Evolutionary conservation across 2,888 invertebrate genomes (phyloP), one percentile per base, ranked within the genome.

Genomic region (Cephus pygmeus): DNA sequence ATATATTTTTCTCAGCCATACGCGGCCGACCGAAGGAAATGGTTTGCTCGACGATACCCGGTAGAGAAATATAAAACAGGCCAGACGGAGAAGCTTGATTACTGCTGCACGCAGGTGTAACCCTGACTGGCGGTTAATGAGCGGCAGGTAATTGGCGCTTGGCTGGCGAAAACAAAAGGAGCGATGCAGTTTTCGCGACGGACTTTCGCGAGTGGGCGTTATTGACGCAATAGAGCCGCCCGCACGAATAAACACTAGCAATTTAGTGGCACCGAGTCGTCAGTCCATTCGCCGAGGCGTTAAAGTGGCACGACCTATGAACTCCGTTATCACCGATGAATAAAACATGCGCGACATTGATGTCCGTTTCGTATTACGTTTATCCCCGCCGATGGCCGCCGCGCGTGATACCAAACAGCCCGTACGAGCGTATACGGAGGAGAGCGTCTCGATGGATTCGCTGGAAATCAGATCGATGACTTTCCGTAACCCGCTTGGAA

Each of bases 251-350:
- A 73, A 73, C 23, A 33, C 56, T 77, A 31, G 81, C 79, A 81
- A 83, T 86, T 84, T 80, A 81, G 81, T 76, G 73, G 75, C 34
- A 6, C 9, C 56, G 56, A 56, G 9, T 9, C 56, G 56, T 23
- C 23, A 23, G 56, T 23, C 56, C 56, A 2, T 56, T 23, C 75
- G 75, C 36, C 73, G 80, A 77, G 76, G 79, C 80, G 81, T 81
- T 79, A 79, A 83, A 82, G 75, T 75, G 73, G 34, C 73, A 69
- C 78, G 83, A 86, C 81, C 85, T 81, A 75, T 73, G 82, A 81
- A 81, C 83, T 81, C 69, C 69, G 75, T 85, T 81, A 82, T 86
- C 82, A 77, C 74, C 73, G 69, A 79, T 83, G 83, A 85, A 85
- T 83, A 82, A 85, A 83, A 83, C 77, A 86, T 84, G 77, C 9